These are phyloP conservation scores for Paraescarpia echinospica DNA, from an alignment of 1,140 invertebrate genomes.

Conservation along the genomic window DNA sequence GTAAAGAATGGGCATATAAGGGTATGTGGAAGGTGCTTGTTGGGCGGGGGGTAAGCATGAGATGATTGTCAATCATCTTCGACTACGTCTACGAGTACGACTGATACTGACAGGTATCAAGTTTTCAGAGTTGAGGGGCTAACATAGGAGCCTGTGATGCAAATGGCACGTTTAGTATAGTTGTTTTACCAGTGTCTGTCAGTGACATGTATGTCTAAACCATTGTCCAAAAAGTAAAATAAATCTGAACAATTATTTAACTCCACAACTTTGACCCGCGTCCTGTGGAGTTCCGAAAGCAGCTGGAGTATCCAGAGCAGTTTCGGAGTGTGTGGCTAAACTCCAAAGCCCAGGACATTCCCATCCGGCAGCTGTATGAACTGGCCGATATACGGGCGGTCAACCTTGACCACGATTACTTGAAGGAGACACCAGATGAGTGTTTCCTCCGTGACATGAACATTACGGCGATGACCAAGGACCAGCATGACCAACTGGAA, in stretches of 20 bases:
- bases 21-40: not conserved
- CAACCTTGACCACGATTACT: slow-evolving; percentile 30
- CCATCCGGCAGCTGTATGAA: slow-evolving; percentile 30
- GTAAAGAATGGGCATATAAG: not conserved
- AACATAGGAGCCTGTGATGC: slow-evolving; percentile 11
- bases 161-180: slow-evolving; percentile 10
- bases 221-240: not conserved
- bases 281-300: slow-evolving; percentile 16
- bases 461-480: slow-evolving; percentile 27
- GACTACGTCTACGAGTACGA: not conserved
- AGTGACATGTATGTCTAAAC: not conserved
- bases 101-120: not conserved
- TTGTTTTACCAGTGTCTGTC: slow-evolving; percentile 3
- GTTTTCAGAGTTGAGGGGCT: slow-evolving; percentile 9
- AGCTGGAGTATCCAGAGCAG: slow-evolving; percentile 17
- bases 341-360: slow-evolving; percentile 19
- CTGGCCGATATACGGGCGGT: slow-evolving; percentile 23
- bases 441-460: slow-evolving; percentile 17
- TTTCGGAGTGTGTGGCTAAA: slow-evolving; percentile 36
- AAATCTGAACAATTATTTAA: not conserved
- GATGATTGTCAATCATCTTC: not conserved
- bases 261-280: slow-evolving; percentile 30
- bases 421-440: slow-evolving; percentile 17
- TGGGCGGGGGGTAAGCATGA: not conserved
- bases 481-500: slow-evolving; percentile 27